Evolutionary conservation across 1,140 invertebrate genomes (phyloP).

Genomic region (Trichonephila inaurata): DNA sequence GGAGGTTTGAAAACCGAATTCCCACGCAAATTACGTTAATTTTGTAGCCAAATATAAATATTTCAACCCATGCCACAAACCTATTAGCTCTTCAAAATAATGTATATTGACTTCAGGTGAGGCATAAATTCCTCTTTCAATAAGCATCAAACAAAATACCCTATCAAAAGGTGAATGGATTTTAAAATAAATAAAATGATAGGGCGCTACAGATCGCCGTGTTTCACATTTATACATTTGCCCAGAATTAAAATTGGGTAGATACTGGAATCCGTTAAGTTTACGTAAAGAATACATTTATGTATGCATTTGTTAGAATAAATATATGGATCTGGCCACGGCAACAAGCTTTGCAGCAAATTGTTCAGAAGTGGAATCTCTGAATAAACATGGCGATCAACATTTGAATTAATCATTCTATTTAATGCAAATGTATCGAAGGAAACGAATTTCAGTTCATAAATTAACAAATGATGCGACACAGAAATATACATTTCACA

Average conservation of each 20-base stretch:
- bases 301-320: not conserved
- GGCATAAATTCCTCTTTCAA: too few species aligned
- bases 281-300: not conserved
- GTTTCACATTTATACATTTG: not conserved
- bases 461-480: not conserved
- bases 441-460: not conserved
- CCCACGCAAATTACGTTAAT: too few species aligned
- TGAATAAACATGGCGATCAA: slow-evolving; percentile 6
- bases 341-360: not conserved
- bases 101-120: too few species aligned
- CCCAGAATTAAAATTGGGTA: not conserved
- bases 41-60: too few species aligned
- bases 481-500: not conserved
- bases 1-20: too few species aligned
- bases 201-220: too few species aligned
- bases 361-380: not conserved
- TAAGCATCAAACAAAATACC: not conserved
- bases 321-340: not conserved
- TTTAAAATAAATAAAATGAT: not conserved
- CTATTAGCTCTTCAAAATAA: too few species aligned
- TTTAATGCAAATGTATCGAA: not conserved
- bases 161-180: not conserved
- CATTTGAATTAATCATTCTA: slow-evolving; percentile 16
- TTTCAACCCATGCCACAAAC: too few species aligned
- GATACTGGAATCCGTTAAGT: not conserved